Conservation (phyloP, 2,888 invertebrate species). For the Melolontha melolontha region DNA sequence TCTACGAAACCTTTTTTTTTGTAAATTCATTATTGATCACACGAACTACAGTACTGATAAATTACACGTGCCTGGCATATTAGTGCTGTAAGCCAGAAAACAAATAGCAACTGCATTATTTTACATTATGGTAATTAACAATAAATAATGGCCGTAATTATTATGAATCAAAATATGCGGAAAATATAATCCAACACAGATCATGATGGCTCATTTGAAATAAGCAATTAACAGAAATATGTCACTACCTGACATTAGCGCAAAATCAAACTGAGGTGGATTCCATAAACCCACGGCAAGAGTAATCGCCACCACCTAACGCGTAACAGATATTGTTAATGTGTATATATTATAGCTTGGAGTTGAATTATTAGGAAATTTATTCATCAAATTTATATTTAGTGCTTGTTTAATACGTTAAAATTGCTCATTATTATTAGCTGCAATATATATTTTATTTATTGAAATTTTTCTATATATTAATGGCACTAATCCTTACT, state of each 20-base stretch:
- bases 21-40: constrained; percentile 7
- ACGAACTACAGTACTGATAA: constrained; percentile 26
- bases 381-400: constrained; percentile 21
- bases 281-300: constrained; percentile 29
- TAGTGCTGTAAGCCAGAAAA: constrained; percentile 37
- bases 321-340: constrained; percentile 27
- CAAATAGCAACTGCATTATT: constrained; percentile 43
- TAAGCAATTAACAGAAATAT: constrained; percentile 55
- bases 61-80: constrained; percentile 11
- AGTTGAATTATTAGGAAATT: constrained; percentile 29
- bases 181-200: constrained; percentile 50
- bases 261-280: constrained; percentile 28
- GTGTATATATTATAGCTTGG: constrained; percentile 18
- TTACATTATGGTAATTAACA: constrained; percentile 40
- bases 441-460: too few species aligned
- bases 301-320: constrained; percentile 21
- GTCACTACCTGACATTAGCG: constrained; percentile 46
- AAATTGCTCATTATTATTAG: too few species aligned
- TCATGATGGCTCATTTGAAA: constrained; percentile 51
- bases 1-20: constrained; percentile 11
- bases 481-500: too few species aligned
- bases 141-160: constrained; percentile 45
- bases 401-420: constrained; percentile 7
- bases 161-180: constrained; percentile 47
- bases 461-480: too few species aligned